Evolutionary conservation across 1,140 invertebrate genomes (phyloP), one percentile per base, ranked within the genome.

Genomic region (Scaptomyza hsui): DNA sequence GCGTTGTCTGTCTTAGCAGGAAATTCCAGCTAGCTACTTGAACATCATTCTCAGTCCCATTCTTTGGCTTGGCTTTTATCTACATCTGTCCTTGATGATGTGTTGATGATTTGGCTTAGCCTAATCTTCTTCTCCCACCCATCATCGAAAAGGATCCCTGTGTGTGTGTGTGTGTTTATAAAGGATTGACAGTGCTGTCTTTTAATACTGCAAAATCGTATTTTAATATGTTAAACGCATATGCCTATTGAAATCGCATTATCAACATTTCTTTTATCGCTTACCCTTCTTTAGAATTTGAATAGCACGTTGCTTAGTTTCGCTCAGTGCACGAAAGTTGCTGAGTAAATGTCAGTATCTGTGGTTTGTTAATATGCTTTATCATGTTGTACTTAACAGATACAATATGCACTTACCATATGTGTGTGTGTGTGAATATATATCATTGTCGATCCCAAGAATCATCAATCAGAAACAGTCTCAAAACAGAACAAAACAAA

Each of bases 211-310:
- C 61, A 85, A 85, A 85, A 85, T 80, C 81, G 77, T 86, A 75
- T 86, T 85, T 85, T 85, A 85, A 85, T 85, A 72, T 71, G 77
- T 68, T 86, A 86, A 85, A 77, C 80, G 77, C 73, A 81, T 81
- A 86, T 81, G 69, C 64, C 75, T 45, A 85, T 85, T 77, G 64
- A 65, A 86, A 81, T 74, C 81, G 65, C 77, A 85, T 85, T 86
- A 85, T 59, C 53, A 57, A 59, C 53, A 48, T 64, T 39, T 78
- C 61, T 44, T 18, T 24, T 13, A 42, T 44, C 16, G 49, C 12
- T 12, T 21, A 15, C 3, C 49, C 32, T 4, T 18, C 15, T 63
- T 70, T 41, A 32, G 29, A 55, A 15, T 32, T 26, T 13, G 19
- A 53, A 18, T 15, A 19, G 5, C 12, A 35, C n/a, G 4, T 9